Evolutionary conservation across 1,140 invertebrate species (phyloP), one percentile per base, ranked within the genome.

Genomic region (Oryzaephilus surinamensis): DNA sequence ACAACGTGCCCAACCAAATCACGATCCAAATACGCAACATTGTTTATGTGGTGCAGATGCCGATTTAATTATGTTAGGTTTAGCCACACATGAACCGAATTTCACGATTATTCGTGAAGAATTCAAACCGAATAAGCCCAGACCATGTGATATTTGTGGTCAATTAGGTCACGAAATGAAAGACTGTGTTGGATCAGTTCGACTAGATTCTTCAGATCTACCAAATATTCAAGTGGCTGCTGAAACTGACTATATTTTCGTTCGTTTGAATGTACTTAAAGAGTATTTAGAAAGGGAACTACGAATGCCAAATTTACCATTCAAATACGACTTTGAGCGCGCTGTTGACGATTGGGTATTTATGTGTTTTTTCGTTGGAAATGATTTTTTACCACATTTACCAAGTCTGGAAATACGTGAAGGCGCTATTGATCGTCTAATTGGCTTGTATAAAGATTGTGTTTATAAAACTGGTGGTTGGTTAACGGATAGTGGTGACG

Each of bases 341-440:
- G 90, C 79, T 2, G 59, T 97, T 2, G 97, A 99, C 64, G 97
- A 99, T 67, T 99, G 96, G 95, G 95, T 99, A 1, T 98, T 99
- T 61, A 97, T 99, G 92, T 99, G 97, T 66, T 99, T 99, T 68
- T 99, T 99, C 69, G 97, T 99, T 38, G 97, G 97, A 26, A 99
- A 99, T 67, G 97, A 99, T 70, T 99, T 99, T 63, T 64, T 99
- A 48, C 97, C 97, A 10, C 97, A 99, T 73, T 70, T 99, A 38
- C 97, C 97, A 10, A 97, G 93, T 14, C 66, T 99, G 41, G 96
- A 99, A 72, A 99, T 99, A 54, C 72, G 96, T 41, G 97, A 99
- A 72, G 86, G 85, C 8, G 97, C 97, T 0, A 97, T 99, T 44
- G 95, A 99, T 65, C 70, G 94, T 38, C 72, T 99, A 3, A 81